A percentile compares a stretch with the other conserved stretches of the same genome.
Evolutionary conservation across 2,113 vertebrate genomes (phyloP).

Genomic region (Elgaria multicarinata): DNA sequence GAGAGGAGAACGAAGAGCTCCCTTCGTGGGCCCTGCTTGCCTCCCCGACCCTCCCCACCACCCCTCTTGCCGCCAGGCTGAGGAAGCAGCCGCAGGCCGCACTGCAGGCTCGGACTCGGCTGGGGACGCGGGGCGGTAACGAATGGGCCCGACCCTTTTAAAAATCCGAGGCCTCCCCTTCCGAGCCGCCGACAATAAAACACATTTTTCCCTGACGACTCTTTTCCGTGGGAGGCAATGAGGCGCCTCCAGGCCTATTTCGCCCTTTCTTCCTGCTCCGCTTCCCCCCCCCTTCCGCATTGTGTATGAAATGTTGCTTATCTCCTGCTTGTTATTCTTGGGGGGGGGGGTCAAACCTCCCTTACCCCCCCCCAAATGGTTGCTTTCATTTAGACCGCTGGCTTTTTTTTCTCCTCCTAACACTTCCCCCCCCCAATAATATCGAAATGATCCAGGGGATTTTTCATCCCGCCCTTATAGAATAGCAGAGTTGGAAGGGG

Average conservation of each 20-base stretch:
- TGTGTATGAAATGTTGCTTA: neutral
- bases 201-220: too few relatives aligned
- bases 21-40: conserved; percentile 30
- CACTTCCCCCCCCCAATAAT: neutral
- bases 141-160: neutral
- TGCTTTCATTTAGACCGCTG: neutral
- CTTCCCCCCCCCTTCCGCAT: neutral
- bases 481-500: too few relatives aligned
- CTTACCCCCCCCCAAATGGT: neutral
- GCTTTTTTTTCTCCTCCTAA: too few relatives aligned
- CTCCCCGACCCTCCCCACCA: neutral
- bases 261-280: neutral
- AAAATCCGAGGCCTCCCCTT: neutral
- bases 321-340: too few relatives aligned
- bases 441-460: neutral
- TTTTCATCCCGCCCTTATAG: too few relatives aligned
- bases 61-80: neutral
- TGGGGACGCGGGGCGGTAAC: neutral
- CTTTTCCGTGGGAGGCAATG: too few relatives aligned
- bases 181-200: neutral
- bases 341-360: neutral
- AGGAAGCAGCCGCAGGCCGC: neutral
- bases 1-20: too few relatives aligned
- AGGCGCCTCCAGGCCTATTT: neutral
- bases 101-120: neutral